Conservation (phyloP, 2,797 vertebrate genomes). For the Gobio occitaniae region DNA sequence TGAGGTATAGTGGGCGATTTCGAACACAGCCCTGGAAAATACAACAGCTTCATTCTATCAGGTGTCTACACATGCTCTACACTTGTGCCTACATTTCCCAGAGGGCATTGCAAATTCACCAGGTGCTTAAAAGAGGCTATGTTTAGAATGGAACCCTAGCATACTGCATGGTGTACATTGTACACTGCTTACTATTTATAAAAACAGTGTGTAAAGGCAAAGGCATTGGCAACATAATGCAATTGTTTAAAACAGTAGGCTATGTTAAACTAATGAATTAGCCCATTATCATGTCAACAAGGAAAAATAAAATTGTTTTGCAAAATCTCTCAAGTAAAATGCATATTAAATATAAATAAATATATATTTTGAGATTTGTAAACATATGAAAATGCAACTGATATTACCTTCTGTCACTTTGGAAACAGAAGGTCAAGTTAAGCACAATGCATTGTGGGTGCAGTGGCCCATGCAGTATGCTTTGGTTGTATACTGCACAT, state of each 20-base stretch:
- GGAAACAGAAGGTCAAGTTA: background rate
- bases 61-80: constrained; percentile 19
- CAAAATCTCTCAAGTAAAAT: background rate
- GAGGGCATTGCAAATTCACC: constrained; percentile 34
- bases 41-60: constrained; percentile 19
- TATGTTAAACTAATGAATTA: background rate
- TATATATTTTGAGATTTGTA: background rate
- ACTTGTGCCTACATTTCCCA: constrained; percentile 34
- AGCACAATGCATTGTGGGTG: constrained; percentile 17
- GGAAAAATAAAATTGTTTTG: background rate
- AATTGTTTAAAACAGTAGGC: background rate
- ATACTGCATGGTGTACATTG: background rate
- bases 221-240: background rate
- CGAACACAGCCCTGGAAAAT: background rate
- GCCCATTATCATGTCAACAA: background rate
- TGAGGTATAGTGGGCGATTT: too few relatives aligned
- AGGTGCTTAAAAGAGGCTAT: background rate
- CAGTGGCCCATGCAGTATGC: background rate
- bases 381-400: background rate
- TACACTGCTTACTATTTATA: background rate
- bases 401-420: background rate
- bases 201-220: background rate
- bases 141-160: constrained; percentile 9
- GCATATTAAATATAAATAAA: background rate
- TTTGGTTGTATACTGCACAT: background rate